Evolutionary conservation across 2,113 vertebrate genomes (phyloP).

Genomic region (Nansenia antarctica): DNA sequence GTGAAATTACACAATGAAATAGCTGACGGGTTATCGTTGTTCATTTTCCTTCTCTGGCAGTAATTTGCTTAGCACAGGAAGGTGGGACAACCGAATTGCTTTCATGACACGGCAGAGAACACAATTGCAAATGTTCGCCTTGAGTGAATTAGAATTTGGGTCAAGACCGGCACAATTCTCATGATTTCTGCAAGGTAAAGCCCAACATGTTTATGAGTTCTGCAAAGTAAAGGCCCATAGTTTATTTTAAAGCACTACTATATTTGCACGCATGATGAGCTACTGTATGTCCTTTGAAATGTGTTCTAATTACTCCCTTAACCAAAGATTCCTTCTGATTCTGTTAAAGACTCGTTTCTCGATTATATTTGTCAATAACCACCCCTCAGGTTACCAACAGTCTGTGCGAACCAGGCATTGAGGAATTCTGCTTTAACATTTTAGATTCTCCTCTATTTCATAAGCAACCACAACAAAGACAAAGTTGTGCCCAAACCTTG

Average conservation of each 20-base stretch:
- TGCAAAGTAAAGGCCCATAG: neutral
- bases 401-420: no score
- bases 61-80: slow-evolving; percentile 49
- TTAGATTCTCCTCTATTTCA: neutral
- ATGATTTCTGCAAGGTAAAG: neutral
- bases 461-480: neutral
- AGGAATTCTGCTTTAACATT: neutral
- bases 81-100: slow-evolving; percentile 9
- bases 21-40: slow-evolving; percentile 38
- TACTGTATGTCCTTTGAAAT: no score
- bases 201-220: neutral
- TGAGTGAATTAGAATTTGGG: slow-evolving; percentile 3
- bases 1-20: slow-evolving; percentile 33
- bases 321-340: no score
- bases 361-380: no score
- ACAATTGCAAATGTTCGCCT: slow-evolving; percentile 26
- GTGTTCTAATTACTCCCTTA: no score
- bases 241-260: neutral
- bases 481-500: neutral
- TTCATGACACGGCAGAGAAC: slow-evolving; percentile 37
- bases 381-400: no score
- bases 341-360: no score
- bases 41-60: slow-evolving; percentile 23
- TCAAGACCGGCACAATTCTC: no score
- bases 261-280: no score